A percentile compares a stretch with the other conserved stretches of the same genome.
phyloP scores from a whole-genome alignment of 2,888 invertebrate species.

The Teinopalpus imperialis region DNA sequence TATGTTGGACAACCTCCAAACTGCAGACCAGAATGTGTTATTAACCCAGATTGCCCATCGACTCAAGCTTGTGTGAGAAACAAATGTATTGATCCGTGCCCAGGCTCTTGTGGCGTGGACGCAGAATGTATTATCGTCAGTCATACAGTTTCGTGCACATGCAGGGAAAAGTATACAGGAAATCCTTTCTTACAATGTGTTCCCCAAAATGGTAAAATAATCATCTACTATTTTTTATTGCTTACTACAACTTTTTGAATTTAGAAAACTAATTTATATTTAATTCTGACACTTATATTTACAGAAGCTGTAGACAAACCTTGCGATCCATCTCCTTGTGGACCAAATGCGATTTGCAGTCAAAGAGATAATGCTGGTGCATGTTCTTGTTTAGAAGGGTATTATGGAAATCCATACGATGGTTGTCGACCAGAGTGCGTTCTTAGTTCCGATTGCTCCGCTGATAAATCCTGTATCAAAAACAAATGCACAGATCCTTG shows the following conservation, averaged over 20 bases:
- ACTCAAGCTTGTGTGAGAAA: conserved; percentile 90
- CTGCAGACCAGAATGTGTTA: conserved; percentile 91
- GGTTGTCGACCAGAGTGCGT: conserved; percentile 94
- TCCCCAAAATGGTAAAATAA: conserved; percentile 77
- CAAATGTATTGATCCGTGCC: conserved; percentile 91
- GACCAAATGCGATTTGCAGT: conserved; percentile 90
- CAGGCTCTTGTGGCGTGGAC: conserved; percentile 90
- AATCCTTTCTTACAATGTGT: conserved; percentile 92
- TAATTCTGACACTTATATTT: no score
- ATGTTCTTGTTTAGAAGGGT: conserved; percentile 90
- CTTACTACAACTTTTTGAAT: no score
- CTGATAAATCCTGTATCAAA: conserved; percentile 90
- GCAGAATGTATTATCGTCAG: conserved; percentile 90
- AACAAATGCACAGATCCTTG: conserved; percentile 94
- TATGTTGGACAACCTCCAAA: conserved; percentile 91
- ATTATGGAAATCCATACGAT: conserved; percentile 93
- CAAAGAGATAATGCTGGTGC: conserved; percentile 90
- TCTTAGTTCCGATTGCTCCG: conserved; percentile 91
- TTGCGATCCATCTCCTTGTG: conserved; percentile 94
- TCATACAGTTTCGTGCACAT: conserved; percentile 91
- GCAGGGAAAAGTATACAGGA: conserved; percentile 88
- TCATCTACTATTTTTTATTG: neutral
- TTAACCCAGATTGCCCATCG: conserved; percentile 90
- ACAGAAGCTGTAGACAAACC: conserved; percentile 84
- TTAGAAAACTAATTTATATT: no score